Conservation (phyloP, 2,797 vertebrate species). For the Schizopygopsis pylzovi region DNA sequence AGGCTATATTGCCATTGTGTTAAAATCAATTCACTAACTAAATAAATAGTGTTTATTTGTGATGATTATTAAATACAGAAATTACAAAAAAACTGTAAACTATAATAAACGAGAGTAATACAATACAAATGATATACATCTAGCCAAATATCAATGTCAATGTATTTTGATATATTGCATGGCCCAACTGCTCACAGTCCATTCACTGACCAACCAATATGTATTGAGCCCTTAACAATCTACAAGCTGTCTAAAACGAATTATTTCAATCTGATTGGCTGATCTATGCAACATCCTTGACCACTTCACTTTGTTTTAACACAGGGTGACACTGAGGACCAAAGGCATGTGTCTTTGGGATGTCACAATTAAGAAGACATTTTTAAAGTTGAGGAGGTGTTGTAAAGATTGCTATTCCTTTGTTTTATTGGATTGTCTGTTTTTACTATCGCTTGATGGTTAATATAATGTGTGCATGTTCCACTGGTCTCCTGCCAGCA, state of each 20-base stretch:
- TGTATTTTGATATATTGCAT: not conserved
- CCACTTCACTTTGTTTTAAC: not conserved
- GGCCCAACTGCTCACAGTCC: not conserved
- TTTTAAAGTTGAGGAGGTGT: not conserved
- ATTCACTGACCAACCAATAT: not conserved
- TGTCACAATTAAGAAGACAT: not conserved
- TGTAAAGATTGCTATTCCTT: not conserved
- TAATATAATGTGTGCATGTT: not conserved
- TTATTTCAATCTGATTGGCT: not conserved
- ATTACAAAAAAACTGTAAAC: not conserved
- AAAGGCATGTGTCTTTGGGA: not conserved
- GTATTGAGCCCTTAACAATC: not conserved
- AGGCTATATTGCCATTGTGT: no score
- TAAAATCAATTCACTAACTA: no score
- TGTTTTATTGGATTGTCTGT: not conserved
- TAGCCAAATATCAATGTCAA: not conserved
- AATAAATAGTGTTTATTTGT: no score
- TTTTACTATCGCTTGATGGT: not conserved
- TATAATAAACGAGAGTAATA: not conserved
- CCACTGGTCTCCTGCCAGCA: constrained; percentile 27
- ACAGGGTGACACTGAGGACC: not conserved
- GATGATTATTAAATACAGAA: no score
- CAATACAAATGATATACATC: no score
- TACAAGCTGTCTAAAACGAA: not conserved
- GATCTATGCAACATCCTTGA: not conserved